These are phyloP conservation scores for Acleris emargana DNA, from an alignment of 2,888 invertebrate genomes.

Conservation along the genomic window DNA sequence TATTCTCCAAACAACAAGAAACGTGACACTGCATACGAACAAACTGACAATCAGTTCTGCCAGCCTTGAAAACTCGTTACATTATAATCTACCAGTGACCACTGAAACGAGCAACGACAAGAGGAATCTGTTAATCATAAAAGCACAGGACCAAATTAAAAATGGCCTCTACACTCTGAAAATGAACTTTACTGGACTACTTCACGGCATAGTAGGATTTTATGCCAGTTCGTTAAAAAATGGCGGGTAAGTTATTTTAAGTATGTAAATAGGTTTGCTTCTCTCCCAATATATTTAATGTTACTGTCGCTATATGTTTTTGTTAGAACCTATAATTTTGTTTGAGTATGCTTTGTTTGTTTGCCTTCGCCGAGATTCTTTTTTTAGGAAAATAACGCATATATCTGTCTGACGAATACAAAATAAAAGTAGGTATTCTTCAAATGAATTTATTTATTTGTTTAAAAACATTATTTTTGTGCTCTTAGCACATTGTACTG, in stretches of 20 bases:
- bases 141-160: slow-evolving; percentile 55
- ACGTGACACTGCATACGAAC: slow-evolving; percentile 85
- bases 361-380: too few relatives aligned
- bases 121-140: slow-evolving; percentile 68
- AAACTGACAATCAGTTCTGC: slow-evolving; percentile 75
- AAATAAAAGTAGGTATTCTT: too few relatives aligned
- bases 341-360: too few relatives aligned
- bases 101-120: slow-evolving; percentile 47
- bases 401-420: too few relatives aligned
- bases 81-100: slow-evolving; percentile 42
- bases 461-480: too few relatives aligned
- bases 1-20: slow-evolving; percentile 65
- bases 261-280: neutral
- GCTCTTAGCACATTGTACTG: too few relatives aligned
- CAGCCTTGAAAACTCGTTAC: slow-evolving; percentile 44
- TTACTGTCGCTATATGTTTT: neutral
- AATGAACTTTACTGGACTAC: slow-evolving; percentile 77
- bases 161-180: slow-evolving; percentile 62
- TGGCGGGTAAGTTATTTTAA: slow-evolving; percentile 59
- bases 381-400: too few relatives aligned
- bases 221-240: slow-evolving; percentile 82
- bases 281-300: neutral
- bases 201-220: slow-evolving; percentile 82
- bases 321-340: too few relatives aligned
- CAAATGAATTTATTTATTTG: too few relatives aligned